These are phyloP conservation scores for Ammodytes dubius DNA, from an alignment of 2,113 vertebrate genomes.

Conservation along the genomic window DNA sequence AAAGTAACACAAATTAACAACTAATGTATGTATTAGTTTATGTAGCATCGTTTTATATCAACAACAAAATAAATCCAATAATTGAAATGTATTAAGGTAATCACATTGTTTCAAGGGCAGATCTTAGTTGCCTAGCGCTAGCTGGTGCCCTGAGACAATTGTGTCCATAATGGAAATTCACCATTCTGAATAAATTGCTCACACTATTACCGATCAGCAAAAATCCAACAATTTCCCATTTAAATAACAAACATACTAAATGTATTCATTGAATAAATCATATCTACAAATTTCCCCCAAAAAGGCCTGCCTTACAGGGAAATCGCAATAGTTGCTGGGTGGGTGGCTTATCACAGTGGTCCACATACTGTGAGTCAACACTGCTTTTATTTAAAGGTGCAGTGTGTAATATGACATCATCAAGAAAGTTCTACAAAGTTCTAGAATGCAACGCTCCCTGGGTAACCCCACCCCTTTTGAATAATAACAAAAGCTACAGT, in stretches of 20 bases:
- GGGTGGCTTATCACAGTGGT: neutral
- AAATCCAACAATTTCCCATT: neutral
- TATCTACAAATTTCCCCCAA: neutral
- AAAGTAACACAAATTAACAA: too few species aligned
- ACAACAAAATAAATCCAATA: neutral
- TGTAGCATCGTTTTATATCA: neutral
- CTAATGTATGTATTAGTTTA: too few species aligned
- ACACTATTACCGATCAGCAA: neutral
- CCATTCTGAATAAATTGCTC: constrained; percentile 21
- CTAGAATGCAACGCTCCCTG: too few species aligned
- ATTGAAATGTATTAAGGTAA: constrained; percentile 19
- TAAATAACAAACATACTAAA: neutral
- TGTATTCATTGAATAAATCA: constrained; percentile 7
- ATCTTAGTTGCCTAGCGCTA: neutral
- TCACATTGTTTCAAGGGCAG: constrained; percentile 4
- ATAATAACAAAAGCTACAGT: too few species aligned
- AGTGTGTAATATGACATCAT: too few species aligned
- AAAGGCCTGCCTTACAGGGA: neutral
- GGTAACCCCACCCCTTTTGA: too few species aligned
- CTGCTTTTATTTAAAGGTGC: too few species aligned
- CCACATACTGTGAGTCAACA: neutral
- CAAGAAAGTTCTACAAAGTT: too few species aligned
- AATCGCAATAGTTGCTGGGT: neutral
- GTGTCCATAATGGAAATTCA: neutral
- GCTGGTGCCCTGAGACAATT: constrained; percentile 10